A percentile compares a stretch with the other conserved stretches of the same genome.
These are phyloP conservation scores for Sarcophaga subvicina DNA, from an alignment of 2,888 invertebrate genomes.

Conservation along the genomic window DNA sequence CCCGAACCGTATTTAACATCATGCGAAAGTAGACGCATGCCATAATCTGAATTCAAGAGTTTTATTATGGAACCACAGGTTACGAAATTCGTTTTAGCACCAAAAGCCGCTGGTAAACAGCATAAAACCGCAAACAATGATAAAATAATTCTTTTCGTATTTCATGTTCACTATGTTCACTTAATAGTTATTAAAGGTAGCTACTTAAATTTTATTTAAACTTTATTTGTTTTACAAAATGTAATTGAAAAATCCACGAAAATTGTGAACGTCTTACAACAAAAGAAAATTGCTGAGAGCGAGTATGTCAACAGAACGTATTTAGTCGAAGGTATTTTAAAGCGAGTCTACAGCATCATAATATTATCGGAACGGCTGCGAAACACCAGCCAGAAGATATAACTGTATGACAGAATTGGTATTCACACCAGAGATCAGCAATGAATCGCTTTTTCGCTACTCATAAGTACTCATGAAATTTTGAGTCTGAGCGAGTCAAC, in stretches of 20 bases:
- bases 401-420: no score
- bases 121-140: constrained; percentile 72
- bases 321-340: no score
- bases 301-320: no score
- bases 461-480: no score
- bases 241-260: constrained; percentile 15
- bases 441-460: no score
- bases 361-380: no score
- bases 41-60: constrained; percentile 92
- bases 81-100: constrained; percentile 89
- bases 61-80: constrained; percentile 98
- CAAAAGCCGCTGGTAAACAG: constrained; percentile 70
- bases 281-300: constrained; percentile 35
- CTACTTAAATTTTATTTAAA: constrained; percentile 22
- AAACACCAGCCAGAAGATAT: no score
- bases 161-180: constrained; percentile 60
- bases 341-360: no score
- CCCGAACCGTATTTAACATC: constrained; percentile 99
- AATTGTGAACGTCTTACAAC: constrained; percentile 10
- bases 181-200: constrained; percentile 11
- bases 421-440: no score
- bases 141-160: constrained; percentile 58
- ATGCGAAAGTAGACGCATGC: constrained; percentile 96
- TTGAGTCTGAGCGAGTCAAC: no score
- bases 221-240: constrained; percentile 32